Percentiles rank a stretch among this genome's conserved stretches.
These are phyloP conservation scores for Rhagoletis pomonella DNA, from an alignment of 1,140 invertebrate genomes.

Conservation along the genomic window DNA sequence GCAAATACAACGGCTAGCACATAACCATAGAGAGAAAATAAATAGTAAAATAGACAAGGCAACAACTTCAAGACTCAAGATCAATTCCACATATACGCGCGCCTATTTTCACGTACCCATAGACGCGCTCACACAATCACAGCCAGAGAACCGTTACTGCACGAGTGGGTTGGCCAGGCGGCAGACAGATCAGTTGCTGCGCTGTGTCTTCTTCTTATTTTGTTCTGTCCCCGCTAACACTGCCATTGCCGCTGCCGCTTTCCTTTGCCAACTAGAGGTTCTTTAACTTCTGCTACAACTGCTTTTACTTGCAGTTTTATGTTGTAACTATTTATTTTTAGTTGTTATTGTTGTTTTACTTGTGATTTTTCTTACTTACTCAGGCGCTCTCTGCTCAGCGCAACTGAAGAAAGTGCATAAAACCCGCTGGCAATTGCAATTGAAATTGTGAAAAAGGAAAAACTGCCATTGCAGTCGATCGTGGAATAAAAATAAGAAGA, in stretches of 20 bases:
- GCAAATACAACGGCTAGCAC: conserved; percentile 28
- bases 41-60: conserved; percentile 52
- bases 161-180: conserved; percentile 45
- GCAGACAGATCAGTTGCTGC: conserved; percentile 42
- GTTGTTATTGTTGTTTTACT: not conserved
- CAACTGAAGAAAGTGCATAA: not conserved
- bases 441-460: conserved; percentile 38
- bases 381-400: not conserved
- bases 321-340: conserved; percentile 1
- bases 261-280: not conserved
- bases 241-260: not conserved
- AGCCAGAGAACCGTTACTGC: conserved; percentile 54
- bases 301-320: conserved; percentile 43
- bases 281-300: not conserved
- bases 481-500: conserved; percentile 9
- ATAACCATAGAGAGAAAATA: conserved; percentile 20
- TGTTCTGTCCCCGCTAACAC: too few species aligned
- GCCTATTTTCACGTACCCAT: conserved; percentile 3
- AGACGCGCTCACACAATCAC: conserved; percentile 4
- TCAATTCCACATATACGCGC: conserved; percentile 54
- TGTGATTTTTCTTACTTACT: not conserved
- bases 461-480: not conserved
- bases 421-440: not conserved
- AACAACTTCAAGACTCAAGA: conserved; percentile 58
- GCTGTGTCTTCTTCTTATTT: too few species aligned